Conservation (phyloP, 2,888 invertebrate species). For the Therioaphis trifolii region DNA sequence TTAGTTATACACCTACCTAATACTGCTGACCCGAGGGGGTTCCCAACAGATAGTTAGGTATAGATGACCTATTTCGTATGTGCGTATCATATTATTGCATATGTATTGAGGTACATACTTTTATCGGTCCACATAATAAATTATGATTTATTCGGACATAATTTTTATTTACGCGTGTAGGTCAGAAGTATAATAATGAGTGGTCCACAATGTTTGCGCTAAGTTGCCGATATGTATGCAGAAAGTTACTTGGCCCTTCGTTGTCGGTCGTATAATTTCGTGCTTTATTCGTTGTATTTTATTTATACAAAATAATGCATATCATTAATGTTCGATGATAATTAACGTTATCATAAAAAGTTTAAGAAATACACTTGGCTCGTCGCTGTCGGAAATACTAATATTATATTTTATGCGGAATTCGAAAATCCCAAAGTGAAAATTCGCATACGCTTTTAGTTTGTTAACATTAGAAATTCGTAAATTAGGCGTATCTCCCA, state of each 20-base stretch:
- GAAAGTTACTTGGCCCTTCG: background rate
- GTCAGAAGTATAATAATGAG: background rate
- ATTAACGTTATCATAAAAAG: background rate
- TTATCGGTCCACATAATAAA: background rate
- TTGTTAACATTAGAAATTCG: conserved; percentile 27
- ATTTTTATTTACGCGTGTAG: background rate
- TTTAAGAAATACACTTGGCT: background rate
- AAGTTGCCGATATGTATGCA: no score
- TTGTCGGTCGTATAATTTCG: background rate
- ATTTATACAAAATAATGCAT: background rate
- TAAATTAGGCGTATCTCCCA: conserved; percentile 10
- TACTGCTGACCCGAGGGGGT: conserved; percentile 35
- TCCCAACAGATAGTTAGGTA: background rate
- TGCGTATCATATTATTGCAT: background rate
- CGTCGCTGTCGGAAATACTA: background rate
- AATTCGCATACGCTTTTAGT: conserved; percentile 8
- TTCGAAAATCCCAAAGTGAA: background rate
- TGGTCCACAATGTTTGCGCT: no score
- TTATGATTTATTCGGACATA: background rate
- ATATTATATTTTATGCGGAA: background rate
- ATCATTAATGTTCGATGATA: no score
- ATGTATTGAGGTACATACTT: background rate
- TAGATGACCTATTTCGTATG: conserved; percentile 33
- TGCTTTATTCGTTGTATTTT: background rate
- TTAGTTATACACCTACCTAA: background rate